Base-by-base conservation (phyloP, 2,113 vertebrate genomes). In the Tamias sibiricus region DNA sequence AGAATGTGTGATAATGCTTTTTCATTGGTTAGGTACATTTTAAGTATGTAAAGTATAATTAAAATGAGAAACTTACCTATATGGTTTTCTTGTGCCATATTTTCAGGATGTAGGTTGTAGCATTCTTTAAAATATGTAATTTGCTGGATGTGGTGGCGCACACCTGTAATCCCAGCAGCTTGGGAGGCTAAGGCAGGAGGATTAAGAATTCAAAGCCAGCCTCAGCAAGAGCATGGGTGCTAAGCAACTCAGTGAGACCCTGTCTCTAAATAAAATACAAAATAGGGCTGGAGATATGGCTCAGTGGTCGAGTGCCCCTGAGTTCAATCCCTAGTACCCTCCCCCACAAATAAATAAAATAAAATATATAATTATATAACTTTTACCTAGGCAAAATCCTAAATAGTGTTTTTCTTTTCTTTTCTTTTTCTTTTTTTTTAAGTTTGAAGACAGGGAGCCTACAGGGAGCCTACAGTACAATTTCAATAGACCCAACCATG, bases 381-480 rank as follows among this genome's bases (percentile, higher is more conserved):
- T 93, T 74, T 95, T 54, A 26, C 19, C 1, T 76, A 47, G 14
- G 71, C 80, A 84, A 96, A 95, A 92, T 77, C 4, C 26, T 88
- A 72, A 20, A 76, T 35, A 75, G 79, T 81, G 49, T 22, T 8
- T 7, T 57, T 77, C n/a, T n/a, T n/a, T n/a, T n/a, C n/a, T n/a
- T n/a, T n/a, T n/a, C n/a, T n/a, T n/a, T n/a, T n/a, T 85, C 30
- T 35, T 76, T 90, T n/a, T 13, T 66, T 57, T 81, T 11, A 14
- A 72, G 82, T 76, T 86, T 90, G 72, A 97, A 47, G 16, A 66
- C 40, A 57, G n/a, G 12, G 4, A 66, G 6, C 1, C 82, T 26
- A 62, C 59, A 69, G 49, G 49, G 49, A 52, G 49, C 49, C 20
- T 62, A 62, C 59, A 69, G 52, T 75, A 4, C 32, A 87, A 68